A percentile compares a stretch with the other conserved stretches of the same genome.
Evolutionary conservation across 2,888 invertebrate genomes (phyloP).

Genomic region (Chouioia cunea): DNA sequence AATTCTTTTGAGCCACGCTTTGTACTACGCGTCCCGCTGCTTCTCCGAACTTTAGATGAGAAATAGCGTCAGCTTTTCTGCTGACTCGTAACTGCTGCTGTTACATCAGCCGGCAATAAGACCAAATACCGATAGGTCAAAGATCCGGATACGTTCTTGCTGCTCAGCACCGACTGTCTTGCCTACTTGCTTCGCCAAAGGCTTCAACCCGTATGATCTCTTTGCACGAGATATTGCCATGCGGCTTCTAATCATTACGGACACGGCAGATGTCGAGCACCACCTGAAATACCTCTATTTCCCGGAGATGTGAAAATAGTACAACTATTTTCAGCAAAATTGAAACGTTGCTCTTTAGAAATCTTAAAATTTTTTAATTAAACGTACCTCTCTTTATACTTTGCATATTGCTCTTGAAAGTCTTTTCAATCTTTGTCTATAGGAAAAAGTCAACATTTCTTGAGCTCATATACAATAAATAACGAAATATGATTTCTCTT

Average conservation of each 20-base stretch:
- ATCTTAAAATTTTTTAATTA: too few relatives aligned
- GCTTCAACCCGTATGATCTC: too few relatives aligned
- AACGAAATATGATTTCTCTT: constrained; percentile 10
- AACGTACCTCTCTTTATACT: too few relatives aligned
- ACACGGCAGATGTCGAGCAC: background rate
- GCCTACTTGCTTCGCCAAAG: too few relatives aligned
- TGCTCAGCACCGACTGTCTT: background rate
- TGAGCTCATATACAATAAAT: too few relatives aligned
- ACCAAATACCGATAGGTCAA: constrained; percentile 36
- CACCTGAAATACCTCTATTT: too few relatives aligned
- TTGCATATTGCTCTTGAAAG: too few relatives aligned
- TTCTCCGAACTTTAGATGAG: constrained; percentile 38
- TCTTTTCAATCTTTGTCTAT: too few relatives aligned
- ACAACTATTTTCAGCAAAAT: too few relatives aligned
- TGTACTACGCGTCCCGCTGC: constrained; percentile 1
- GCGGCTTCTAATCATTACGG: constrained; percentile 31
- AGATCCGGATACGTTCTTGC: constrained; percentile 40
- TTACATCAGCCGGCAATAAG: background rate
- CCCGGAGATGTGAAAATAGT: too few relatives aligned
- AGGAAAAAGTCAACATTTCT: too few relatives aligned
- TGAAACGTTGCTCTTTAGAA: too few relatives aligned
- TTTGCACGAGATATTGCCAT: constrained; percentile 23
- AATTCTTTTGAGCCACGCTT: constrained; percentile 31
- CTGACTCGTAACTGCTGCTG: background rate
- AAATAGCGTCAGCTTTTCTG: constrained; percentile 34